Evolutionary conservation across 2,113 vertebrate genomes (phyloP), one percentile per base, ranked within the genome.

Genomic region (cat (Felis catus)): DNA sequence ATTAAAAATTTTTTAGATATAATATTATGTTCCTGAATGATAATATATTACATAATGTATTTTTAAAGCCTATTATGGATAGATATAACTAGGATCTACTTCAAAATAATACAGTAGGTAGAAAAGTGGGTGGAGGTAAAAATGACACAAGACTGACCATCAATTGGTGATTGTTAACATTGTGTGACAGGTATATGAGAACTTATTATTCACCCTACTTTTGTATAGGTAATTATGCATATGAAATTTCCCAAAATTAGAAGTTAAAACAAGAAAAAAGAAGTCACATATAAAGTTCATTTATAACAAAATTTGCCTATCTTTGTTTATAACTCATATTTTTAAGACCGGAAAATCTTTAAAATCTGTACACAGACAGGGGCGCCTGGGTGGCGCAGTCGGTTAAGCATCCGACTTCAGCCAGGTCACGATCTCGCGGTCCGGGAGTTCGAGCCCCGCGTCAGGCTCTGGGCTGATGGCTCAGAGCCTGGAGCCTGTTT

Each of bases 1-100:
- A 70, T 83, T 90, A 97, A 74, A 33, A 94, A 83, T 53, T 53
- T 93, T 74, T 55, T 81, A 95, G 39, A 33, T 90, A 66, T 63
- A 27, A 90, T 45, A 96, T 41, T 71, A 1, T 36, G 10, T 70
- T 79, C 14, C 13, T 29, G 45, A 76, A 71, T 79, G 21, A 87
- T 82, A 86, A 90, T 83, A 0, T 27, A 95, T 31, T 71, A 2
- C 61, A 18, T 63, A 79, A 74, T 48, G 48, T 31, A 74, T 48
- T 70, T 71, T 93, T 90, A 92, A 89, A 41, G 15, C 31, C 53
- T 58, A 7, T 33, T 89, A n/a, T 79, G 1, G 15, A 82, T 12
- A 66, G 21, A 76, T 73, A 68, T 71, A 94, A 36, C 33, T 89
- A 18, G 41, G 10, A 68, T 80, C 80, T 29, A 95, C 29, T 55